Evolutionary conservation across 2,797 vertebrate genomes (phyloP), one percentile per base, ranked within the genome.

Genomic region (Tokudaia tokunoshimensis): DNA sequence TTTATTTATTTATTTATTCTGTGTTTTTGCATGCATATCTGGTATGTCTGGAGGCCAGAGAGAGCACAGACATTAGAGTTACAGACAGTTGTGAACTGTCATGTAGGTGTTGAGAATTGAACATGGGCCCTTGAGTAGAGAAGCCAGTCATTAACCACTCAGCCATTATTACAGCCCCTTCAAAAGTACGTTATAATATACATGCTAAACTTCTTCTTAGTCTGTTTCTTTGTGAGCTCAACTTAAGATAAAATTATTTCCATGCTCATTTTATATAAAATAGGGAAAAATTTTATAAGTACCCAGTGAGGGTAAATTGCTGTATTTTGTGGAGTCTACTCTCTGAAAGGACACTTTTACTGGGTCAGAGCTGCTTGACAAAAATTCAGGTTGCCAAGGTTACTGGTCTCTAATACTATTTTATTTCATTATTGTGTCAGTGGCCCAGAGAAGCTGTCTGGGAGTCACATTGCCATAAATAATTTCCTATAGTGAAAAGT

Each of bases 251-350:
- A 72, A 70, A 90, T 92, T 92, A 90, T 65, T 92, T 74, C 55
- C 50, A 92, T 80, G 44, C 31, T 93, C 61, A 88, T 96, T 94
- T 96, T 92, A 91, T 31, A 88, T 19, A 97, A 94, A 94, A 94
- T 65, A 72, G 12, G 92, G 44, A 75, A 89, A 94, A 85, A 31
- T 13, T 91, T 86, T 95, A 2, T 87, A 96, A 94, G 79, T 94
- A 86, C 72, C 34, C 67, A 88, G 41, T 74, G n/a, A 95, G 52
- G 74, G 95, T 14, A 96, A 96, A 96, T 92, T 88, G 47, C 57
- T 93, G 6, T 24, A 93, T 82, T 91, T 94, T 96, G 41, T 93
- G 44, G 63, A 91, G 59, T 93, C 52, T 93, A 13, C n/a, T 94
- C 41, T 93, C 67, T 95, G 14, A 96, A 92, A 96, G 37, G 74